Percentiles rank a stretch among this genome's conserved stretches.
phyloP scores from a whole-genome alignment of 2,797 vertebrate genomes.

The Euphonia xanthogaster region DNA sequence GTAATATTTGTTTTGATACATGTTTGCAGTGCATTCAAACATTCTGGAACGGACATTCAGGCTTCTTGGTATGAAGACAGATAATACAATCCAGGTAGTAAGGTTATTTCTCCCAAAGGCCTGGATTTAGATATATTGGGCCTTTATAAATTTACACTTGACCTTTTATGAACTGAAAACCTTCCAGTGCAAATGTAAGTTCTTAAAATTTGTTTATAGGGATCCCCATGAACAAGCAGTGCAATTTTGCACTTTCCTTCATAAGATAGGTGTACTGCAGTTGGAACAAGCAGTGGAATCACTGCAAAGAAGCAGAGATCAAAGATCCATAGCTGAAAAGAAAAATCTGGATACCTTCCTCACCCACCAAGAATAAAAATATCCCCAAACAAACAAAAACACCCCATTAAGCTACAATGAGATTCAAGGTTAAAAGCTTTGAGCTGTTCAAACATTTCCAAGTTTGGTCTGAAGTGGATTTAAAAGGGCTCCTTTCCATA shows the following conservation, averaged over 20 bases:
- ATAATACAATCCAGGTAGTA: slow-evolving; percentile 34
- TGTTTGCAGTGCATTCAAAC: slow-evolving; percentile 58
- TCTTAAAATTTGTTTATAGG: background rate
- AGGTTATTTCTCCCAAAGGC: slow-evolving; percentile 25
- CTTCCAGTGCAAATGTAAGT: background rate
- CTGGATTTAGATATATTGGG: background rate
- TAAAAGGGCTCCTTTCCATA: background rate
- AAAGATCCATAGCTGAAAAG: background rate
- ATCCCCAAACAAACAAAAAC: background rate
- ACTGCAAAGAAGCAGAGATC: background rate
- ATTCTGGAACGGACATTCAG: slow-evolving; percentile 35
- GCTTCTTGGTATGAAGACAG: slow-evolving; percentile 46
- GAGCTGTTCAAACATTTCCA: slow-evolving; percentile 1
- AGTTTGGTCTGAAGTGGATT: slow-evolving; percentile 12
- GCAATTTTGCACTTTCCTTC: background rate
- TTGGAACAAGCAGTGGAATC: background rate
- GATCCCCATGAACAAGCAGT: background rate
- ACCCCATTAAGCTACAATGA: background rate
- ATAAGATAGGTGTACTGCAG: background rate
- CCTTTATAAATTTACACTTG: background rate
- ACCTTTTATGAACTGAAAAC: background rate
- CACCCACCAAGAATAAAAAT: background rate
- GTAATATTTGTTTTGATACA: slow-evolving; percentile 57
- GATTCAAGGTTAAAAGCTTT: slow-evolving; percentile 12
- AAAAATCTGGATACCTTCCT: slow-evolving; percentile 10